Conservation (phyloP, 2,888 invertebrate genomes). For the Cistogaster globosa region DNA sequence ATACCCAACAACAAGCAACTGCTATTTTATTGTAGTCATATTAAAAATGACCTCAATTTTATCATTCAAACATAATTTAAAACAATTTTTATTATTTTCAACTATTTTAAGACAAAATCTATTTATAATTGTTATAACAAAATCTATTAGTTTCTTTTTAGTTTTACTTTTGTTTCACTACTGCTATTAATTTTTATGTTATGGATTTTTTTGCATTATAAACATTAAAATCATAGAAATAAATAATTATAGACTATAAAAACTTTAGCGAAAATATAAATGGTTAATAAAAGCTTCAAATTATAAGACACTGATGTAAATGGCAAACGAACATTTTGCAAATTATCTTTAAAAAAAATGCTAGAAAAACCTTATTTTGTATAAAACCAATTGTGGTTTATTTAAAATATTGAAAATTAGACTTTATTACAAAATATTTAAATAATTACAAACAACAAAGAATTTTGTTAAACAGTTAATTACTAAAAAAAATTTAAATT, state of each 20-base stretch:
- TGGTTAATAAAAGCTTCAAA: constrained; percentile 32
- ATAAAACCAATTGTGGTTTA: constrained; percentile 5
- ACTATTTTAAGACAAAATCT: constrained; percentile 67
- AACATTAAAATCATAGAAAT: constrained; percentile 36
- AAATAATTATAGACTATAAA: constrained; percentile 55
- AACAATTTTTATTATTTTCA: neutral
- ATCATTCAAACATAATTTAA: neutral
- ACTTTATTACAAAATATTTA: constrained; percentile 10
- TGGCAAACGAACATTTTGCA: neutral
- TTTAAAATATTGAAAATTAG: neutral
- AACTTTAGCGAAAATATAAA: constrained; percentile 24
- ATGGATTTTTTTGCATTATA: constrained; percentile 26
- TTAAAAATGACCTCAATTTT: neutral
- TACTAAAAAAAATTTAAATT: neutral
- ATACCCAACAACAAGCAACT: neutral
- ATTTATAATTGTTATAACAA: constrained; percentile 60
- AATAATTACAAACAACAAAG: neutral
- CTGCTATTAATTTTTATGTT: constrained; percentile 11
- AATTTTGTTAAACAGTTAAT: constrained; percentile 2
- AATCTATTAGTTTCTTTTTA: constrained; percentile 9
- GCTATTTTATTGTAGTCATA: neutral
- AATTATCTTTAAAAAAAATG: neutral
- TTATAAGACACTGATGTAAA: constrained; percentile 16
- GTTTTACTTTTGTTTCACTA: neutral
- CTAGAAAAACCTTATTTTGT: neutral